These are phyloP conservation scores for Pipa parva DNA, from an alignment of 2,113 vertebrate species.

Conservation along the genomic window DNA sequence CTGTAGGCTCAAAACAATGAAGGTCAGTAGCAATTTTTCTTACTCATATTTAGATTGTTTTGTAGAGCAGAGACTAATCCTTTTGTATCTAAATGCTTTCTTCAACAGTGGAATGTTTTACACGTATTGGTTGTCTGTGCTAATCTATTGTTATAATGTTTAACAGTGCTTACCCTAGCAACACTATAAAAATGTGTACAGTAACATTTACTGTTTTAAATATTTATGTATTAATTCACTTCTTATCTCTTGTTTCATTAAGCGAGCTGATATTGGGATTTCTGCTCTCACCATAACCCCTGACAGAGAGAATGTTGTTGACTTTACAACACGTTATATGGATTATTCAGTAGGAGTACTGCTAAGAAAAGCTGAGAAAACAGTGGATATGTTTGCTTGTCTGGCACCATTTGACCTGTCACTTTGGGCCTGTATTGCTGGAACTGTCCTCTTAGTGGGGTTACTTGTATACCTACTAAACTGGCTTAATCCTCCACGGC, in stretches of 20 bases:
- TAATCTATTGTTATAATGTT: not conserved
- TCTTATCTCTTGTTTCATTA: slow-evolving; percentile 47
- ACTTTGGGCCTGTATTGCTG: slow-evolving; percentile 95
- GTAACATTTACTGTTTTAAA: slow-evolving; percentile 23
- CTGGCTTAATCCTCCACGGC: slow-evolving; percentile 92
- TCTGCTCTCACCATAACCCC: slow-evolving; percentile 96
- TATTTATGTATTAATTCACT: slow-evolving; percentile 12
- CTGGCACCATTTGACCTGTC: slow-evolving; percentile 94
- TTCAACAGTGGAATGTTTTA: too few relatives aligned
- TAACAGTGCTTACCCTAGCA: too few relatives aligned
- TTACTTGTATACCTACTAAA: slow-evolving; percentile 93
- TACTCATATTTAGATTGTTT: too few relatives aligned
- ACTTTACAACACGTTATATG: slow-evolving; percentile 97
- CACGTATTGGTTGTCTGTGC: too few relatives aligned
- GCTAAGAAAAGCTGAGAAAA: slow-evolving; percentile 89
- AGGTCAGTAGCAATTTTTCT: too few relatives aligned
- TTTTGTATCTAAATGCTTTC: too few relatives aligned
- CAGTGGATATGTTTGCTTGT: slow-evolving; percentile 96
- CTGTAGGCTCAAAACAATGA: too few relatives aligned
- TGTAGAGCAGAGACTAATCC: too few relatives aligned
- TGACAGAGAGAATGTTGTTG: slow-evolving; percentile 92
- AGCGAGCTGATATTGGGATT: slow-evolving; percentile 95
- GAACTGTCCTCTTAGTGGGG: slow-evolving; percentile 88
- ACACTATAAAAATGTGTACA: not conserved
- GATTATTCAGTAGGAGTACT: slow-evolving; percentile 96